Evolutionary conservation across 2,888 invertebrate species (phyloP).

Genomic region (Pyrochroa serraticornis): DNA sequence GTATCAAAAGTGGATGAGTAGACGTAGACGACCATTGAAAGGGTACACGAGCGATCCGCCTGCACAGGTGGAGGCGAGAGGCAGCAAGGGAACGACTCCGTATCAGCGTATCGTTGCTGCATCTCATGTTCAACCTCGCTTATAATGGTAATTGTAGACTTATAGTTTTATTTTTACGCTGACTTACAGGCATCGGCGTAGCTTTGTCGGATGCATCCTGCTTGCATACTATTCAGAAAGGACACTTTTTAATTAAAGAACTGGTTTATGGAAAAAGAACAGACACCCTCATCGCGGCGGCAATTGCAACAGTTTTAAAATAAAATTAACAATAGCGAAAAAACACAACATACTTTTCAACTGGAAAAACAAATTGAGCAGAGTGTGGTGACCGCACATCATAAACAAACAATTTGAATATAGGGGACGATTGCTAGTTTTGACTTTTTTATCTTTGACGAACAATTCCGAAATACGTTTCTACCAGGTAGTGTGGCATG

Average conservation of each 20-base stretch:
- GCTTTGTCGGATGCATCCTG: slow-evolving; percentile 29
- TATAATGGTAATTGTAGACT: slow-evolving; percentile 34
- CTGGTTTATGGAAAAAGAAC: slow-evolving; percentile 18
- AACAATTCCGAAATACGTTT: too few relatives aligned
- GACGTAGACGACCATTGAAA: slow-evolving; percentile 18
- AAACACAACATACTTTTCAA: too few relatives aligned
- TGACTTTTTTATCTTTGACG: too few relatives aligned
- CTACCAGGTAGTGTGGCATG: too few relatives aligned
- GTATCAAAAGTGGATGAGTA: slow-evolving; percentile 6
- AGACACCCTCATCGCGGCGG: too few relatives aligned
- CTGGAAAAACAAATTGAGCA: too few relatives aligned
- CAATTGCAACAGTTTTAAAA: too few relatives aligned
- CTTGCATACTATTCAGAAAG: slow-evolving; percentile 21
- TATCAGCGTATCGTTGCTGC: slow-evolving; percentile 33
- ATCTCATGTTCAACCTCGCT: slow-evolving; percentile 33
- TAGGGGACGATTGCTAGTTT: too few relatives aligned
- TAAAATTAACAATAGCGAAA: too few relatives aligned
- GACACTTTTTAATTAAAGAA: slow-evolving; percentile 28
- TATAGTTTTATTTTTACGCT: slow-evolving; percentile 32
- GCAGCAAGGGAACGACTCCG: slow-evolving; percentile 15
- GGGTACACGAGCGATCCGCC: slow-evolving; percentile 19
- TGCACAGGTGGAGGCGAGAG: slow-evolving; percentile 11
- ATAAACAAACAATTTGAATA: too few relatives aligned
- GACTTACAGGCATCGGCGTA: slow-evolving; percentile 30
- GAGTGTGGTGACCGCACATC: too few relatives aligned